A percentile compares a stretch with the other conserved stretches of the same genome.
phyloP scores from a whole-genome alignment of 2,797 vertebrate genomes.

The Rhinoraja longicauda region DNA sequence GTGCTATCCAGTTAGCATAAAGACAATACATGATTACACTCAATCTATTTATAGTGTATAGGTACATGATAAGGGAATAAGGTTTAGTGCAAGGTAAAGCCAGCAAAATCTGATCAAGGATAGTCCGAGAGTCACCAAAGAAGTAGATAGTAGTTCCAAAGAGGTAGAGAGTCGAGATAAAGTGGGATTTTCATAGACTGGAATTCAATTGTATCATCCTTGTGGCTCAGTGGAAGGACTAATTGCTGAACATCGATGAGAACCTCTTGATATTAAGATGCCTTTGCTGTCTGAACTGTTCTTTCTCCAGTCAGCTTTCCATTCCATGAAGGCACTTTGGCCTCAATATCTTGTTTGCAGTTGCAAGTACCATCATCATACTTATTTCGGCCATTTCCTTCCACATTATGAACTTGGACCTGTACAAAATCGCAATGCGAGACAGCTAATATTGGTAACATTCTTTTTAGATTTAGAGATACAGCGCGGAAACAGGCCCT shows the following conservation, averaged over 20 bases:
- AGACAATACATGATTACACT: too few relatives aligned
- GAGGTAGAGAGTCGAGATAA: background rate
- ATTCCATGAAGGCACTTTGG: background rate
- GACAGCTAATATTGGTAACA: background rate
- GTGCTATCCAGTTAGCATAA: too few relatives aligned
- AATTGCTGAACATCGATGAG: background rate
- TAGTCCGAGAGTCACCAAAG: too few relatives aligned
- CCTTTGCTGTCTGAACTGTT: background rate
- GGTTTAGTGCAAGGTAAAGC: too few relatives aligned
- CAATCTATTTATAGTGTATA: too few relatives aligned
- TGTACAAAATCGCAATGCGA: background rate
- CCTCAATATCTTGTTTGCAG: background rate
- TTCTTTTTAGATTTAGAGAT: too few relatives aligned
- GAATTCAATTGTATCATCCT: background rate
- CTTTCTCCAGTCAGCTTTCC: too few relatives aligned
- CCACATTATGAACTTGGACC: background rate
- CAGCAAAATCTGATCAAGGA: too few relatives aligned
- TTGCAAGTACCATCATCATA: background rate
- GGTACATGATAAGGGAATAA: too few relatives aligned
- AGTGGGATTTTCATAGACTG: background rate
- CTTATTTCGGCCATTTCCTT: background rate
- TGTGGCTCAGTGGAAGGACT: too few relatives aligned
- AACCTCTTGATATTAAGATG: background rate
- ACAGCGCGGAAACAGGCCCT: too few relatives aligned
- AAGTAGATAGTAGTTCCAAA: too few relatives aligned